Evolutionary conservation across 2,113 vertebrate genomes (phyloP).

Genomic region (Speoplatyrhinus poulsoni): DNA sequence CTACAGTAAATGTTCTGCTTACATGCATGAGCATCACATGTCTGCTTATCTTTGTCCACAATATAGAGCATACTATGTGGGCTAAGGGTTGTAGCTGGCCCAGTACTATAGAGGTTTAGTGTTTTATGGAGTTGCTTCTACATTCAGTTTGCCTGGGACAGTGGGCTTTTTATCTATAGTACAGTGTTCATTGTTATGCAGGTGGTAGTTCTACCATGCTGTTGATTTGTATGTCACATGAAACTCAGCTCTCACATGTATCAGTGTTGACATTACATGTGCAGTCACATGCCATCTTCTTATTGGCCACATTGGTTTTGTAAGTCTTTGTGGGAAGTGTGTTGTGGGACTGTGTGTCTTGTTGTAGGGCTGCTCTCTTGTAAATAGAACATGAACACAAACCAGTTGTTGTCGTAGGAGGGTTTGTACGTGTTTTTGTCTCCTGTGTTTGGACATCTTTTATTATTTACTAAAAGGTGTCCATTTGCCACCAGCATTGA

Average conservation of each 20-base stretch:
- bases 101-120: no score
- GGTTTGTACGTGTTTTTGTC: background rate
- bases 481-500: background rate
- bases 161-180: background rate
- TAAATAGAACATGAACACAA: background rate
- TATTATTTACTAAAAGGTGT: background rate
- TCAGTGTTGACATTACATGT: constrained; percentile 57
- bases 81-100: no score
- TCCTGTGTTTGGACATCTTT: background rate
- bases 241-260: constrained; percentile 32
- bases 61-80: background rate
- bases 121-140: no score
- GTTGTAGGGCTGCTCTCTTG: background rate
- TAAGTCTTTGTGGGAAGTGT: constrained; percentile 5
- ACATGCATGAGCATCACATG: constrained; percentile 6
- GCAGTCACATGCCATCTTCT: constrained; percentile 12
- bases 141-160: background rate
- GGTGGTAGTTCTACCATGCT: background rate
- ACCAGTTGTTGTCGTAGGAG: background rate
- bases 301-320: background rate
- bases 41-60: background rate
- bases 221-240: constrained; percentile 8
- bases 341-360: constrained; percentile 1
- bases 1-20: background rate
- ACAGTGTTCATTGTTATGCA: background rate